These are phyloP conservation scores for Malurus elegans DNA, from an alignment of 2,113 vertebrate genomes.

Conservation along the genomic window DNA sequence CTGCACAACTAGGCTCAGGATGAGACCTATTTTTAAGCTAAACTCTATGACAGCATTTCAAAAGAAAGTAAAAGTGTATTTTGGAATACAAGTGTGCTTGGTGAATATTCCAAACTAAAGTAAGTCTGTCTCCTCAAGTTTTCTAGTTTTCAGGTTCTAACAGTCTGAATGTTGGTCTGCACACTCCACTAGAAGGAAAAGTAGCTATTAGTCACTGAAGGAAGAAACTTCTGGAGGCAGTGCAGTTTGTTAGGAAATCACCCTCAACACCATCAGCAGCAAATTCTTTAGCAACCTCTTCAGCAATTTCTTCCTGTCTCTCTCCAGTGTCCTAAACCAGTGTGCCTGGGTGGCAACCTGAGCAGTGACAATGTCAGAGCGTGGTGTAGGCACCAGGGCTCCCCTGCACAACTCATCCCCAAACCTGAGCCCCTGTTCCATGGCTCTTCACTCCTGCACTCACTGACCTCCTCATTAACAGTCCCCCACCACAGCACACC, in stretches of 20 bases:
- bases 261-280: neutral
- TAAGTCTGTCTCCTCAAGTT: neutral
- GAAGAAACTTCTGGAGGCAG: neutral
- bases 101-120: neutral
- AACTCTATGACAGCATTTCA: neutral
- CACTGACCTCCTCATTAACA: neutral
- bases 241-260: neutral
- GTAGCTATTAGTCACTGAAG: neutral
- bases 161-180: neutral
- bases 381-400: rapidly evolving
- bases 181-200: neutral
- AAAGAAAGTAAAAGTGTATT: neutral
- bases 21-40: neutral
- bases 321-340: neutral
- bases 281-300: neutral
- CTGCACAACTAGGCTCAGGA: neutral
- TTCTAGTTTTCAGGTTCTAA: neutral
- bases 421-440: neutral
- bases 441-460: neutral
- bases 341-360: rapidly evolving
- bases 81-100: neutral
- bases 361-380: neutral
- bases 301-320: neutral
- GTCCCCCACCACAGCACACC: neutral
- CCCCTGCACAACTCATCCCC: neutral